A percentile compares a stretch with the other conserved stretches of the same genome.
Evolutionary conservation across 2,113 vertebrate species (phyloP).

Genomic region (Daphoenositta chrysoptera): DNA sequence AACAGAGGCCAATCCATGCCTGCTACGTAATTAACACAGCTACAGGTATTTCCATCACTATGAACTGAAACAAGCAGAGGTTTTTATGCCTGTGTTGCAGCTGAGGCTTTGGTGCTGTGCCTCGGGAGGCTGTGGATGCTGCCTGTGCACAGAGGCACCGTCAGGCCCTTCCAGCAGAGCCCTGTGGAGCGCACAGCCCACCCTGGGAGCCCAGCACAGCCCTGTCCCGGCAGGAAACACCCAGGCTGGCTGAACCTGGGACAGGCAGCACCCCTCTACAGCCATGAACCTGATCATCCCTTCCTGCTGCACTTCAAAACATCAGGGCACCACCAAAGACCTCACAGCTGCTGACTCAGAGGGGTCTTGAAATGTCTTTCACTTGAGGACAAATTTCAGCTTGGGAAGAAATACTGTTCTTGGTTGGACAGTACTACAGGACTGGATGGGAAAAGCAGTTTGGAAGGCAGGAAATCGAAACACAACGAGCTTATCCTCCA

Average conservation of each 20-base stretch:
- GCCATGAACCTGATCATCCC: neutral
- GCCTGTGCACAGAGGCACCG: neutral
- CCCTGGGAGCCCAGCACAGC: fast-evolving
- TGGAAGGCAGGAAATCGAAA: neutral
- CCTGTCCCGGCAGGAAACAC: fast-evolving
- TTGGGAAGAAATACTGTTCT: neutral
- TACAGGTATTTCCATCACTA: neutral
- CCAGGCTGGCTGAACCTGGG: fast-evolving
- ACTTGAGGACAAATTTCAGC: neutral
- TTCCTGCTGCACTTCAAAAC: neutral
- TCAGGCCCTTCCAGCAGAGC: neutral
- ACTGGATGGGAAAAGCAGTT: neutral
- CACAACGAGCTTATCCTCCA: neutral
- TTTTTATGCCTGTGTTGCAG: neutral
- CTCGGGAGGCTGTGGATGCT: neutral
- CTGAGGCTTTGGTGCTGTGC: neutral
- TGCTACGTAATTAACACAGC: neutral
- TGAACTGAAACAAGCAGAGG: neutral
- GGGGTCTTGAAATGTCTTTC: neutral
- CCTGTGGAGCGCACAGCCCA: neutral
- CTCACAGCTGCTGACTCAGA: neutral
- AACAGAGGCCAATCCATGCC: neutral
- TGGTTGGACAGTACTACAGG: fast-evolving
- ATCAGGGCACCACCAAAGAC: neutral
- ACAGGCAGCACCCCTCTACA: neutral